Evolutionary conservation across 2,888 invertebrate species (phyloP), one percentile per base, ranked within the genome.

Genomic region (Marronus borbonicus): DNA sequence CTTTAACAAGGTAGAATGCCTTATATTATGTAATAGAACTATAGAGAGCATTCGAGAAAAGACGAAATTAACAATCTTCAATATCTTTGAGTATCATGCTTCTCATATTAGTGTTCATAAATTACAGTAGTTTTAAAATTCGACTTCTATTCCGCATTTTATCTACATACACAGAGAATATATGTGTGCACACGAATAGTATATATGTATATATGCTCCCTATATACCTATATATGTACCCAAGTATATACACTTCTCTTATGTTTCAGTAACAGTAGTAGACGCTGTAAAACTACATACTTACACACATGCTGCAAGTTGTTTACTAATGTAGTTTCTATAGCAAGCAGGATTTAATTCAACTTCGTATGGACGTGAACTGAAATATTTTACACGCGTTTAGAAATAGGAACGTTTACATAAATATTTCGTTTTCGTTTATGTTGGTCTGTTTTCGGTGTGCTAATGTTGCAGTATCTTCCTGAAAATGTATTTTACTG

Each of bases 351-450:
- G 66, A 39, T 66, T 66, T 66, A 66, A 66, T 66, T 66, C 66
- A 66, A 66, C 44, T 44, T 39, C 49, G 12, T 39, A 58, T 17
- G 55, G 8, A 70, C 70, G 70, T 70, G 70, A 70, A 39, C 28
- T 58, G 70, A 70, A 70, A 70, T 70, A 70, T 70, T 36, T 70
- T 58, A 58, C 36, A 55, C 39, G 70, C 58, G 36, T 70, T 58
- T 70, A 17, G 55, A 55, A 55, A 17, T 66, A 66, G 17, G 20
- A 28, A 66, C 36, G 66, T 44, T 8, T 66, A n/a, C 44, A 44
- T 66, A 66, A 66, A 44, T 66, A 66, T 44, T 44, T n/a, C 39
- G 39, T 66, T 20, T 44, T 66, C 66, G 44, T 66, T 17, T 44
- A 44, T 44, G 2, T 12, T 44, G 44, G 10, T 8, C 44, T 44